Evolutionary conservation across 2,888 invertebrate species (phyloP), one percentile per base, ranked within the genome.

Genomic region (Napeogenes inachia): DNA sequence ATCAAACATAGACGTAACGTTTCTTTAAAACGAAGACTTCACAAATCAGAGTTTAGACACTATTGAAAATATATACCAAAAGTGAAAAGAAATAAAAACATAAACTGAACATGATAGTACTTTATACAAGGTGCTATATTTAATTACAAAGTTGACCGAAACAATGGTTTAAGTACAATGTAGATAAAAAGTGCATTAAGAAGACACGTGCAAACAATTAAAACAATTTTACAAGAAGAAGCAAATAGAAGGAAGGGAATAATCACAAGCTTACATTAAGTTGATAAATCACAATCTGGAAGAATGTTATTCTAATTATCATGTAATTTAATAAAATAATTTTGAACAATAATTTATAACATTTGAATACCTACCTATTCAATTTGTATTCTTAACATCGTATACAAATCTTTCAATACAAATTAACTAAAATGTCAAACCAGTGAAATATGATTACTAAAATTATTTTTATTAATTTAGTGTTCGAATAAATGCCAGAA

Each of bases 1-100:
- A 70, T 69, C 71, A 67, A 73, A 81, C 74, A 70, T 21, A 21
- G 21, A 21, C 21, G 21, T 21, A 21, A 21, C 21, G 10, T 21
- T 10, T 30, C 10, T 21, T 35, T 30, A 50, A n/a, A 30, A 21
- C 21, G 21, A 1, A 5, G 8, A 30, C 30, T 21, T 50, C 6
- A 50, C 50, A 50, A 50, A 47, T 13, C 47, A 47, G n/a, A 47
- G 13, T 47, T 13, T 47, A 13, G 21, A 21, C 30, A 30, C 50
- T 30, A 21, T 10, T 30, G 3, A 30, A 8, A 30, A 50, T 30
- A 30, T 30, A 50, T 35, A 35, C 4, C 35, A 35, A 50, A 30
- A 5, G 21, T 21, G 30, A 50, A 30, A 2, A 50, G 21, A 12
- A 4, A 50, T 5, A 12, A 30, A 12, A 13, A 50, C 5, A 21